These are phyloP conservation scores for Tinea pellionella DNA, from an alignment of 2,888 invertebrate species.

Conservation along the genomic window DNA sequence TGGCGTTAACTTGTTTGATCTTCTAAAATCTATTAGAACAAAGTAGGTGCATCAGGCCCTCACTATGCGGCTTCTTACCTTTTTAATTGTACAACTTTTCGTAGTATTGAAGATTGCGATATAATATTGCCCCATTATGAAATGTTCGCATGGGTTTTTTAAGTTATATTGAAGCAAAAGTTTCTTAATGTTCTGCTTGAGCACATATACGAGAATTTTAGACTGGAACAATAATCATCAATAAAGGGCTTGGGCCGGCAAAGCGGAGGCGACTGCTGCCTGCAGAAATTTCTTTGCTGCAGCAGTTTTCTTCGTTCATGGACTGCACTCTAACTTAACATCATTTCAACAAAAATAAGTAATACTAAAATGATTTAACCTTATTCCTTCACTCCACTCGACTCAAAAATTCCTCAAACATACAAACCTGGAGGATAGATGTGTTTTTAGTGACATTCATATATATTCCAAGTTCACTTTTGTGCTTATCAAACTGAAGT, in stretches of 20 bases:
- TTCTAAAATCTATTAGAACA: too few species aligned
- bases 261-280: too few species aligned
- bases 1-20: too few species aligned
- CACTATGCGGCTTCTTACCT: background rate
- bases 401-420: background rate
- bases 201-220: background rate
- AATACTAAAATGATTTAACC: too few species aligned
- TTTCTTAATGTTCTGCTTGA: background rate
- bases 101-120: background rate
- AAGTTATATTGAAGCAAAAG: background rate
- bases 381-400: too few species aligned
- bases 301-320: too few species aligned
- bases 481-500: background rate
- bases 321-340: too few species aligned
- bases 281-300: too few species aligned
- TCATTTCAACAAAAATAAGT: too few species aligned
- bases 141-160: background rate
- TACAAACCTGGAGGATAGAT: background rate
- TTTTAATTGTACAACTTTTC: background rate
- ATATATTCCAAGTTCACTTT: background rate
- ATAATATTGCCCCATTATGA: background rate
- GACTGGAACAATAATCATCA: background rate
- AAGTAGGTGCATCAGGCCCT: too few species aligned
- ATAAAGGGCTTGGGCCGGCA: too few species aligned
- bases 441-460: background rate